phyloP scores from a whole-genome alignment of 2,797 vertebrate species.

The Oceanodroma leucorhoa region DNA sequence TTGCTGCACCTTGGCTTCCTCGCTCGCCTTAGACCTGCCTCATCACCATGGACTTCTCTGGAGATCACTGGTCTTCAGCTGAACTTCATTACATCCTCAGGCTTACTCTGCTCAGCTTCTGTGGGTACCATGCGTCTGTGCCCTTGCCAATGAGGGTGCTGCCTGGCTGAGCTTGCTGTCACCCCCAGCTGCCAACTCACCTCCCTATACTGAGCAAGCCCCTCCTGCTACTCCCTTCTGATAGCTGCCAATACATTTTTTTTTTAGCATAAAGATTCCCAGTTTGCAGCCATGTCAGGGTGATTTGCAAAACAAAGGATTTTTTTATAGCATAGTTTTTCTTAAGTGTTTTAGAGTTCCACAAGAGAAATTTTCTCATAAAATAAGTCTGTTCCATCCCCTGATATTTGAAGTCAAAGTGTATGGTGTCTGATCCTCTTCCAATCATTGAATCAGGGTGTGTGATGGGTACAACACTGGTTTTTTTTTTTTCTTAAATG shows the following conservation, averaged over 20 bases:
- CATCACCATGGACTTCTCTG: background rate
- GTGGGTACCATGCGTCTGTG: background rate
- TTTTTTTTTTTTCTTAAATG: background rate
- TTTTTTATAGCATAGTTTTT: background rate
- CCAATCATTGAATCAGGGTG: background rate
- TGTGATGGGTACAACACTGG: background rate
- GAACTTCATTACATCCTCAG: background rate
- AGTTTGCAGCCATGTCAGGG: background rate
- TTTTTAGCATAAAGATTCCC: background rate
- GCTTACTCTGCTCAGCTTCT: background rate
- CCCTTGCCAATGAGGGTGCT: background rate
- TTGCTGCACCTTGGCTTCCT: background rate
- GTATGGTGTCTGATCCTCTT: background rate
- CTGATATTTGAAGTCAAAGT: background rate
- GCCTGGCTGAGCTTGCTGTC: background rate
- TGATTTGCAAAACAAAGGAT: background rate
- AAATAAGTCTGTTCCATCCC: background rate
- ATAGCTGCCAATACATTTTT: background rate
- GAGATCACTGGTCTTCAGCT: background rate
- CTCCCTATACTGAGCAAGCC: background rate
- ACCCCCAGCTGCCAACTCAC: rapidly evolving
- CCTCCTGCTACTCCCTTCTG: background rate
- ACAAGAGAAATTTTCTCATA: background rate
- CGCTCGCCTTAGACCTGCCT: background rate
- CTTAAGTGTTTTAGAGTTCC: background rate